phyloP scores from a whole-genome alignment of 2,888 invertebrate species.

The Chydorus sphaericus region DNA sequence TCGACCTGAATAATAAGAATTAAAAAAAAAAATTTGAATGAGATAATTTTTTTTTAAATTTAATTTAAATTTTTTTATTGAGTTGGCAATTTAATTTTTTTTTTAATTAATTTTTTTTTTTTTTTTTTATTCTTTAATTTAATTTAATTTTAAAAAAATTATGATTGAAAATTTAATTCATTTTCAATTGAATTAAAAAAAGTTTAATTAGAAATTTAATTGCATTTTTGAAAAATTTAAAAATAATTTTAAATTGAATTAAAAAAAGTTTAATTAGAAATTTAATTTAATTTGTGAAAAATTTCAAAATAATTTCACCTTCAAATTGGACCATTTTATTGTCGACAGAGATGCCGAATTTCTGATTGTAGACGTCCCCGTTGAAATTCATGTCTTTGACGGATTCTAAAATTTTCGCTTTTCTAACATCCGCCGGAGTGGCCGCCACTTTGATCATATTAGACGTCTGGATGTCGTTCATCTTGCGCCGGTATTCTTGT shows the following conservation, averaged over 20 bases:
- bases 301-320: too few relatives aligned
- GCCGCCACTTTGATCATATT: slow-evolving; percentile 79
- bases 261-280: too few relatives aligned
- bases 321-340: slow-evolving; percentile 55
- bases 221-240: not conserved
- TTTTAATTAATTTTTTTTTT: too few relatives aligned
- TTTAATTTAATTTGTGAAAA: not conserved
- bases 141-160: too few relatives aligned
- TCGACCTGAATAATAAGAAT: slow-evolving; percentile 49
- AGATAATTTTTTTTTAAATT: too few relatives aligned
- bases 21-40: too few relatives aligned
- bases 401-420: slow-evolving; percentile 59
- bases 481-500: slow-evolving; percentile 62
- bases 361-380: slow-evolving; percentile 42
- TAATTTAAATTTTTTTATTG: too few relatives aligned
- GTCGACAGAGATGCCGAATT: slow-evolving; percentile 67
- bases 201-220: too few relatives aligned
- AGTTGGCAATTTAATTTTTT: too few relatives aligned
- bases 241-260: not conserved
- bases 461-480: slow-evolving; percentile 66
- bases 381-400: slow-evolving; percentile 34
- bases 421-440: slow-evolving; percentile 56
- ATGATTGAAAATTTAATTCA: too few relatives aligned
- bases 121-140: too few relatives aligned
- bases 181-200: not conserved